Base-by-base conservation (phyloP, 2,113 vertebrate species). In the Puntigrus tetrazona region DNA sequence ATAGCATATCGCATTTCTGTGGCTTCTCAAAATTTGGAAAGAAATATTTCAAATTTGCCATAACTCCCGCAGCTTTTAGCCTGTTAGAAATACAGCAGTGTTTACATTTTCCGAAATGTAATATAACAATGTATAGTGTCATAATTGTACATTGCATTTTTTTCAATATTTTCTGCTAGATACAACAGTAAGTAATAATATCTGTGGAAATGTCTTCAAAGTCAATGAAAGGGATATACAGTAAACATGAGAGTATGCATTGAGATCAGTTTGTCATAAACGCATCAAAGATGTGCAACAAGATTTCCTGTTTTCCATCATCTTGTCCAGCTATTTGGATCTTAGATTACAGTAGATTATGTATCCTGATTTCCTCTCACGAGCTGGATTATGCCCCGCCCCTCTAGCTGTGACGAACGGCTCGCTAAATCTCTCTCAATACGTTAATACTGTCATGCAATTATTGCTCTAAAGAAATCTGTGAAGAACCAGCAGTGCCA, bases 391-490 rank as follows among this genome's bases (percentile, higher is more conserved):
- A 90, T 84, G 89, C 87, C 84, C 87, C 86, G 88, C 90, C 73
- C 73, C 69, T 85, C 85, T 25, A 27, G 34, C 87, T n/a, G 88
- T 92, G 92, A 93, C 90, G 88, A 89, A 90, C 85, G 84, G 11
- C 34, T 31, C 83, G 85, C 91, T 93, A 93, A 94, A 94, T 93
- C 93, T 90, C 87, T 89, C 91, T 90, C 90, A 85, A 89, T 92
- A 90, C 87, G 88, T 91, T 94, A 94, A 94, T 94, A 91, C 92
- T 93, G 92, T 93, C 93, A 92, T 94, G 93, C 92, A 93, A 93
- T 94, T 94, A 94, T 93, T 92, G 91, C 91, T 78, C 92, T 91
- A 87, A 93, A 94, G 93, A 94, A 94, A 94, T 95, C 94, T 94
- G 91, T 90, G 91, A 93, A 92, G 93, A 94, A 94, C 92, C 90